Evolutionary conservation across 1,140 invertebrate species (phyloP).

Genomic region (Apis florea): DNA sequence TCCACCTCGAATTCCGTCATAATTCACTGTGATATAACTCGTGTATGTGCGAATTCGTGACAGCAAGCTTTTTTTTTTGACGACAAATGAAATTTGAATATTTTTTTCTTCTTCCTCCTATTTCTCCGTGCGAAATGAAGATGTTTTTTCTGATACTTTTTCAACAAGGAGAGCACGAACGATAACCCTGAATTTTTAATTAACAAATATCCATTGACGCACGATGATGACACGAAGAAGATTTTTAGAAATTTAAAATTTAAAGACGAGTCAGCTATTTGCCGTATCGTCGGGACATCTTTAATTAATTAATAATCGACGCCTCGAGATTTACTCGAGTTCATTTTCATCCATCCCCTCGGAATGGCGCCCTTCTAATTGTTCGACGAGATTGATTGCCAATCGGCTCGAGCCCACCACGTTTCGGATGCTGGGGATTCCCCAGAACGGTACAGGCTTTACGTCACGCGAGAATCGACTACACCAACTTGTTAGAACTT

Average conservation of each 20-base stretch:
- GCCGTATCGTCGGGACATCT: neutral
- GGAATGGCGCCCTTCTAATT: constrained; percentile 15
- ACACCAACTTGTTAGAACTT: constrained; percentile 8
- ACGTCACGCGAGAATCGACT: neutral
- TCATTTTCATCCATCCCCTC: neutral
- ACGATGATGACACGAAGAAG: too few species aligned
- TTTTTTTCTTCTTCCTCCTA: too few species aligned
- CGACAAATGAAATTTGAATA: neutral
- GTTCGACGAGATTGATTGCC: constrained; percentile 30
- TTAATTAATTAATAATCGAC: constrained; percentile 23
- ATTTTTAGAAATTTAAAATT: constrained; percentile 15
- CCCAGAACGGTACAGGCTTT: neutral
- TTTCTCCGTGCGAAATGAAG: too few species aligned
- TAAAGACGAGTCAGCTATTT: neutral
- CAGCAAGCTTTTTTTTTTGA: neutral
- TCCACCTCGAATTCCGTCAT: constrained; percentile 14
- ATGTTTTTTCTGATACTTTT: too few species aligned
- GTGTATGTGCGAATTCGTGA: neutral
- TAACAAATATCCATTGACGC: too few species aligned
- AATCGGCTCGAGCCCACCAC: constrained; percentile 1
- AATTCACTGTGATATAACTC: constrained; percentile 14
- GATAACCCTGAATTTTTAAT: too few species aligned
- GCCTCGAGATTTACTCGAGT: neutral
- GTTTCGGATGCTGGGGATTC: neutral
- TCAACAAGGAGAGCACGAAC: too few species aligned